Evolutionary conservation across 1,140 invertebrate species (phyloP).

Genomic region (Neocloeon triangulifer): DNA sequence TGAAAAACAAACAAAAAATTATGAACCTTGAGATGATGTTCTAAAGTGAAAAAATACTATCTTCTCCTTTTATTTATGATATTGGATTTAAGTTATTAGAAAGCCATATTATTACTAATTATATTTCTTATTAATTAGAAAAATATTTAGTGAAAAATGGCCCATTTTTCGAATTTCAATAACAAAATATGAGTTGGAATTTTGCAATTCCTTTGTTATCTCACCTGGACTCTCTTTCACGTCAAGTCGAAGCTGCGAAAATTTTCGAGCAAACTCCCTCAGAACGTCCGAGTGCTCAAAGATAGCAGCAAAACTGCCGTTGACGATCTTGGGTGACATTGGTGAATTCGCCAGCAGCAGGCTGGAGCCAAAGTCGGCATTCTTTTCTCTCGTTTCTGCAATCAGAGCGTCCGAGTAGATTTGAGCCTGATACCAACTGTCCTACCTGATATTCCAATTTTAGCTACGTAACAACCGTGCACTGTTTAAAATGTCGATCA

Average conservation of each 20-base stretch:
- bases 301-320: constrained; percentile 87
- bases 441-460: too few species aligned
- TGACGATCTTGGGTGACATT: constrained; percentile 92
- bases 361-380: constrained; percentile 73
- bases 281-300: constrained; percentile 73
- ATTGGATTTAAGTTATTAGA: neutral
- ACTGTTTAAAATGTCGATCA: too few species aligned
- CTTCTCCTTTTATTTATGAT: neutral
- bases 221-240: constrained; percentile 57
- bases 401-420: constrained; percentile 7
- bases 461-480: too few species aligned
- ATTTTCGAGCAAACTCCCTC: constrained; percentile 45
- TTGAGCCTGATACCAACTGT: too few species aligned
- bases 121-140: neutral
- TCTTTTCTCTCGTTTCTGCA: constrained; percentile 45
- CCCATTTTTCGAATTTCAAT: too few species aligned
- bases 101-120: neutral
- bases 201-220: constrained; percentile 6
- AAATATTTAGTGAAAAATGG: neutral
- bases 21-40: neutral
- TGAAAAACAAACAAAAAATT: neutral
- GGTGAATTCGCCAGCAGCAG: constrained; percentile 80
- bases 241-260: constrained; percentile 39
- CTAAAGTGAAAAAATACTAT: neutral
- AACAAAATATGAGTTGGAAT: neutral